A percentile compares a stretch with the other conserved stretches of the same genome.
These are phyloP conservation scores for Microplitis manilae DNA, from an alignment of 2,888 invertebrate species.

Conservation along the genomic window DNA sequence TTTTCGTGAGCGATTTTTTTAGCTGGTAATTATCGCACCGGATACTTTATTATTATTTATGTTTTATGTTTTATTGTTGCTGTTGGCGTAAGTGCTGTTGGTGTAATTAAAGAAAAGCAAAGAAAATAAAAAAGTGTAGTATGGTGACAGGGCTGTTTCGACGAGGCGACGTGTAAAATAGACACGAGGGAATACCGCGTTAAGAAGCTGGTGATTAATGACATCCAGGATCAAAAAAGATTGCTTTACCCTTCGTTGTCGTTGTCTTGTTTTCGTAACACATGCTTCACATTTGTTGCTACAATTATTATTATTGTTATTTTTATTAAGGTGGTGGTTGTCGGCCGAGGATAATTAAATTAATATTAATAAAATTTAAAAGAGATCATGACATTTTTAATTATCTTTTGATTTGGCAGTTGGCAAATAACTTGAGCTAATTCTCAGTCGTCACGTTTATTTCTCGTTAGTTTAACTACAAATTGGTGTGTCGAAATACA, in stretches of 20 bases:
- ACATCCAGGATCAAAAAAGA: constrained; percentile 51
- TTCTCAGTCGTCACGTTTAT: neutral
- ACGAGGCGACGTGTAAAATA: constrained; percentile 68
- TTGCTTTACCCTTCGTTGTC: constrained; percentile 38
- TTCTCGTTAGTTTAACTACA: neutral
- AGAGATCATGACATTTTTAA: constrained; percentile 19
- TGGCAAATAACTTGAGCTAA: neutral
- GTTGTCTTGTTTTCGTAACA: constrained; percentile 29
- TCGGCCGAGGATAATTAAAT: constrained; percentile 16
- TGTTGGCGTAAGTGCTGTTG: constrained; percentile 5
- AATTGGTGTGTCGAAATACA: constrained; percentile 43
- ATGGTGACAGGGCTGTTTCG: constrained; percentile 66
- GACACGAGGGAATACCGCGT: constrained; percentile 69
- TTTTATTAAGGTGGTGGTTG: too few species aligned
- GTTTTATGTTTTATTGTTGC: neutral
- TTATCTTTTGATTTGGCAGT: neutral
- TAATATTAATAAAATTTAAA: constrained; percentile 21
- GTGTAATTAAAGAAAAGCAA: constrained; percentile 37
- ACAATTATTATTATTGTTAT: neutral
- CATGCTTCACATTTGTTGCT: constrained; percentile 8
- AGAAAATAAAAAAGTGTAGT: constrained; percentile 48
- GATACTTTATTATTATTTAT: constrained; percentile 10
- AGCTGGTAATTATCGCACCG: neutral
- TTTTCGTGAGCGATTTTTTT: neutral
- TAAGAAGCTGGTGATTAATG: constrained; percentile 71